phyloP scores from a whole-genome alignment of 1,140 invertebrate genomes.

The Drosophila pectinifera region DNA sequence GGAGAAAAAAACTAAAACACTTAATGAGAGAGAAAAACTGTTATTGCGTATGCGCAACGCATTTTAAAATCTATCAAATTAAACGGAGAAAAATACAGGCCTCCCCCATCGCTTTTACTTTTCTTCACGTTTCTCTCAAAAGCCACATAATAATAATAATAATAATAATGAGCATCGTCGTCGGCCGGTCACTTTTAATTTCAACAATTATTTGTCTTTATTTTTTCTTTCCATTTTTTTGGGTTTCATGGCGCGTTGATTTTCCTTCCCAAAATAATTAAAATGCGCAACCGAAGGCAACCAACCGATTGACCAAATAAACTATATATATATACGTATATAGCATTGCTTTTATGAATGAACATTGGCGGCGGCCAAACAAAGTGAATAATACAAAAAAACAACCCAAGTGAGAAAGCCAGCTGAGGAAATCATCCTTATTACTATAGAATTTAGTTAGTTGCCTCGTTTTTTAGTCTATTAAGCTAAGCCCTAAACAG shows the following conservation, averaged over 20 bases:
- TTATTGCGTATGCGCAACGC: constrained; percentile 47
- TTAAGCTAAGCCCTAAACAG: constrained; percentile 16
- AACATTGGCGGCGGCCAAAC: constrained; percentile 4
- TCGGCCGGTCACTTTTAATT: constrained; percentile 67
- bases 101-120: constrained; percentile 53
- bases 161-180: constrained; percentile 24
- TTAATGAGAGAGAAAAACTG: constrained; percentile 42
- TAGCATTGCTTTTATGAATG: constrained; percentile 30
- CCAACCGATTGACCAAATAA: constrained; percentile 63
- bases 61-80: constrained; percentile 45
- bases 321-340: constrained; percentile 29
- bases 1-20: constrained; percentile 17
- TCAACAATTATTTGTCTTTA: constrained; percentile 73
- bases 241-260: constrained; percentile 56
- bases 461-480: background rate
- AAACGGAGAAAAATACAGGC: constrained; percentile 3
- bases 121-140: constrained; percentile 29
- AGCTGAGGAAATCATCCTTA: constrained; percentile 16
- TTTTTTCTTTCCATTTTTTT: background rate
- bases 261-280: constrained; percentile 58
- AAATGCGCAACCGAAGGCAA: constrained; percentile 56
- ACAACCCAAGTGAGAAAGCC: background rate
- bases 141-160: constrained; percentile 43
- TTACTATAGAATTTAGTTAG: constrained; percentile 13
- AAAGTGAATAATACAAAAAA: background rate